Conservation (phyloP, 2,797 vertebrate genomes). For the Pogoniulus pusillus region DNA sequence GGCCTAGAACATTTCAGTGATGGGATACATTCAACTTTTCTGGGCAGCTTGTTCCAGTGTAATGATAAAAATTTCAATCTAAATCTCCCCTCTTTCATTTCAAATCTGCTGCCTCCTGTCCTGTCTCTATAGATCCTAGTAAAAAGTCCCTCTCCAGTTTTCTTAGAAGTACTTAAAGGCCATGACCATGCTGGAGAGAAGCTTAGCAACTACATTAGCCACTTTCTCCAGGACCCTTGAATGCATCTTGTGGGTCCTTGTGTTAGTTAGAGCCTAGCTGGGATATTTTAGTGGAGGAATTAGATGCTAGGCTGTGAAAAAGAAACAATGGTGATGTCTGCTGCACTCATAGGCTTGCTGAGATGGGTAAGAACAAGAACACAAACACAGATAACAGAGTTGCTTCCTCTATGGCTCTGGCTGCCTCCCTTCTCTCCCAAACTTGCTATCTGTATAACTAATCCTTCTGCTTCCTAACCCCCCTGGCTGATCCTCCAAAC, state of each 20-base stretch:
- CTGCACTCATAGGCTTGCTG: too few relatives aligned
- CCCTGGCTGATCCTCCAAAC: too few relatives aligned
- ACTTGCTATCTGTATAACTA: too few relatives aligned
- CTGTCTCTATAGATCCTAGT: not conserved
- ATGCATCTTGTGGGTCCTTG: accelerated
- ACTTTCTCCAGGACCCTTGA: not conserved
- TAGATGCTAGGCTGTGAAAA: too few relatives aligned
- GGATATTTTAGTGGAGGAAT: too few relatives aligned
- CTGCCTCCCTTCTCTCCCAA: too few relatives aligned
- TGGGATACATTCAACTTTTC: not conserved
- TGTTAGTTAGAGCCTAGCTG: too few relatives aligned
- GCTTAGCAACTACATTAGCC: not conserved
- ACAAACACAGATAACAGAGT: too few relatives aligned
- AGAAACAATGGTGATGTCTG: too few relatives aligned
- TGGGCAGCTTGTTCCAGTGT: not conserved
- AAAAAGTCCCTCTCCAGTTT: not conserved
- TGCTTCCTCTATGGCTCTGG: too few relatives aligned
- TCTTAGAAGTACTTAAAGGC: not conserved
- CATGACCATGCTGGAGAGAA: accelerated
- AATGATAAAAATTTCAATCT: not conserved
- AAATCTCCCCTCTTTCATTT: not conserved
- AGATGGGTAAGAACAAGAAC: too few relatives aligned
- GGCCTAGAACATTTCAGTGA: not conserved
- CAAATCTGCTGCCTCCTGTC: not conserved
- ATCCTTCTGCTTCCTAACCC: too few relatives aligned